Evolutionary conservation across 2,113 vertebrate genomes (phyloP).

Genomic region (Macrotis lagotis): DNA sequence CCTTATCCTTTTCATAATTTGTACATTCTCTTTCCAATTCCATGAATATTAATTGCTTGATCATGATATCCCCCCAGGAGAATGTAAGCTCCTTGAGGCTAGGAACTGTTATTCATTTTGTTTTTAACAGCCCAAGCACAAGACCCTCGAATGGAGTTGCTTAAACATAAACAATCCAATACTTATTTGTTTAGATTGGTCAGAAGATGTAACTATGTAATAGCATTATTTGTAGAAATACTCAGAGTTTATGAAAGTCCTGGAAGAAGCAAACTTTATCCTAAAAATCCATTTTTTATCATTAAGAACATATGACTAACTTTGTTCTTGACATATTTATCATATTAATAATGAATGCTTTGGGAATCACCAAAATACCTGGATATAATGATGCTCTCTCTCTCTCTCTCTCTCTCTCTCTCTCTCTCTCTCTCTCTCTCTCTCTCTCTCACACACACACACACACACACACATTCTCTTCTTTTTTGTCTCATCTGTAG

Average conservation of each 20-base stretch:
- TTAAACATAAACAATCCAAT: not conserved
- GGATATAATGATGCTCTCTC: not conserved
- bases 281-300: not conserved
- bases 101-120: not conserved
- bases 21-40: not conserved
- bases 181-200: not conserved
- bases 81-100: not conserved
- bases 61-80: not conserved
- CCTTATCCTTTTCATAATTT: not conserved
- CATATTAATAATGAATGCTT: slow-evolving; percentile 32
- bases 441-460: not conserved
- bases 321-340: slow-evolving; percentile 43
- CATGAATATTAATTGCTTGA: not conserved
- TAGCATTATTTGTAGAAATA: not conserved
- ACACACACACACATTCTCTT: too few relatives aligned
- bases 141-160: not conserved
- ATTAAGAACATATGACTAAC: not conserved
- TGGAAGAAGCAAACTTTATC: not conserved
- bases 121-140: not conserved
- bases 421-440: slow-evolving; percentile 28
- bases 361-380: slow-evolving; percentile 30
- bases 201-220: not conserved
- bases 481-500: slow-evolving; percentile 38
- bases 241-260: not conserved
- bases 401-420: not conserved